phyloP scores from a whole-genome alignment of 2,797 vertebrate genomes.

The Prionace glauca region DNA sequence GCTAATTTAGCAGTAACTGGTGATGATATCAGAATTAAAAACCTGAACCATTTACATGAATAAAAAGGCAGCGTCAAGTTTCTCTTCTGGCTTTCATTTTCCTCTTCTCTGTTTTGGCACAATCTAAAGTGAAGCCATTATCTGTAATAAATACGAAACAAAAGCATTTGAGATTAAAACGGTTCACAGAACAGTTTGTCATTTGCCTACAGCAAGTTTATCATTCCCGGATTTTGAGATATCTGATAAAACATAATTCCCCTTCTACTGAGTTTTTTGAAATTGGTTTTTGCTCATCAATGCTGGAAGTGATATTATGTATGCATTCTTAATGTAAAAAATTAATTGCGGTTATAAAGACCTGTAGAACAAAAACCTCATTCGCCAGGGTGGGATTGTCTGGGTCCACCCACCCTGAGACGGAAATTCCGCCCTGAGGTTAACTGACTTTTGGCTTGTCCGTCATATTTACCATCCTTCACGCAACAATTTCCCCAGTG shows the following conservation, averaged over 20 bases:
- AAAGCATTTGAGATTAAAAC: not conserved
- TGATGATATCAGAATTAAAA: constrained; percentile 28
- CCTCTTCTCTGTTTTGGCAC: constrained; percentile 49
- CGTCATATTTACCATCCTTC: too few relatives aligned
- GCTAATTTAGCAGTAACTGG: constrained; percentile 41
- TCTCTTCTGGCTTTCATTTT: constrained; percentile 52
- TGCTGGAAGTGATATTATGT: not conserved
- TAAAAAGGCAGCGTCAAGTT: constrained; percentile 45
- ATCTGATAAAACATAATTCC: not conserved
- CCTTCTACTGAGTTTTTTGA: not conserved
- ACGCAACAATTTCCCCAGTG: too few relatives aligned
- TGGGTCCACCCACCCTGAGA: too few relatives aligned
- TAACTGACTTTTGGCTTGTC: too few relatives aligned
- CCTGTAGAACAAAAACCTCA: not conserved
- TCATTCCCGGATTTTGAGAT: not conserved
- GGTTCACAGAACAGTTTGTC: not conserved
- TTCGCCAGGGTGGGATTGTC: too few relatives aligned
- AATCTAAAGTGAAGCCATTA: constrained; percentile 28
- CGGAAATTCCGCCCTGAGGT: too few relatives aligned
- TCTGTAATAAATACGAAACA: constrained; percentile 6
- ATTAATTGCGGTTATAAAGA: not conserved
- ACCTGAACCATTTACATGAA: constrained; percentile 15
- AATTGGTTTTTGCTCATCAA: not conserved
- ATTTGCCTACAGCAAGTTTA: not conserved
- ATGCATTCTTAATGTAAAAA: not conserved